These are phyloP conservation scores for Phyto melanocephala DNA, from an alignment of 2,888 invertebrate genomes.

Conservation along the genomic window DNA sequence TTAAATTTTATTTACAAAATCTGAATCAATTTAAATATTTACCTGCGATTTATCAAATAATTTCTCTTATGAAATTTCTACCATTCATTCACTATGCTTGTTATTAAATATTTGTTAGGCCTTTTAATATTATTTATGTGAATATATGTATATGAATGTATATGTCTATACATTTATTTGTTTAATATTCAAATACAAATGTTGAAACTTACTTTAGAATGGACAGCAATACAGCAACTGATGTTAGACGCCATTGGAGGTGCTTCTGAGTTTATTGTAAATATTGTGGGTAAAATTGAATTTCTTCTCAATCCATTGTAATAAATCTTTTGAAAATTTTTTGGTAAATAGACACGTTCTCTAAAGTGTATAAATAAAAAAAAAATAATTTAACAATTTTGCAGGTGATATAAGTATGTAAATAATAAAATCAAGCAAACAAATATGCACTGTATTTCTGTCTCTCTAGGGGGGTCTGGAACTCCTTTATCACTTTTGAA, in stretches of 20 bases:
- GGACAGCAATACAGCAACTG: slow-evolving; percentile 70
- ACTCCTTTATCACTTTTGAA: neutral
- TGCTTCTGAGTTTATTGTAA: slow-evolving; percentile 69
- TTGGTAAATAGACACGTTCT: slow-evolving; percentile 69
- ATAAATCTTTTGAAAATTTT: slow-evolving; percentile 68
- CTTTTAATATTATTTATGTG: neutral
- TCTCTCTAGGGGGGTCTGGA: neutral
- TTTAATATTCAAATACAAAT: neutral
- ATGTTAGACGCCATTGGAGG: slow-evolving; percentile 67
- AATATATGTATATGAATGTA: neutral
- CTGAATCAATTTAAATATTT: neutral
- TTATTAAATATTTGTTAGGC: neutral
- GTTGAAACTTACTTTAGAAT: slow-evolving; percentile 65
- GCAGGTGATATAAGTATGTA: neutral
- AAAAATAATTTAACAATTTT: slow-evolving; percentile 34
- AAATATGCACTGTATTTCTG: neutral
- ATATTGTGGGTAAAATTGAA: slow-evolving; percentile 67
- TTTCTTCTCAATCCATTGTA: slow-evolving; percentile 68
- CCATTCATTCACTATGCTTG: neutral
- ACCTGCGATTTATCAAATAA: neutral
- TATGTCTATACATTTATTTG: neutral
- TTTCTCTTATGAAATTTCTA: neutral
- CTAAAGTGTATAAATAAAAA: slow-evolving; percentile 48
- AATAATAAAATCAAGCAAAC: neutral
- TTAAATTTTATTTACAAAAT: neutral